Evolutionary conservation across 2,113 vertebrate genomes (phyloP), one percentile per base, ranked within the genome.

Genomic region (Peromyscus californicus): DNA sequence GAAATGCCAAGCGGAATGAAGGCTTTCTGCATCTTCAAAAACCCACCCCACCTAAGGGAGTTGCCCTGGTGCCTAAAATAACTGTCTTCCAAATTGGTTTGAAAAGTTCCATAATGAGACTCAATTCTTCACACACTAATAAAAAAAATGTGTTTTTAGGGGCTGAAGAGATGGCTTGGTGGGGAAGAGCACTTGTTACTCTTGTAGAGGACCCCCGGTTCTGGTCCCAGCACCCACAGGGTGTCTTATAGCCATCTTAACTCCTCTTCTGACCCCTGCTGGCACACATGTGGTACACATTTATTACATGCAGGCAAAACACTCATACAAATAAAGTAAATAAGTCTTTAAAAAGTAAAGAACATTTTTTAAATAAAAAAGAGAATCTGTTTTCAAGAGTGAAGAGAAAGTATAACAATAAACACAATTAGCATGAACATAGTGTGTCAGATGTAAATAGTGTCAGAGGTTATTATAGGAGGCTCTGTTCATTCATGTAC

Each of bases 21-120:
- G 85, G 19, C 57, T 86, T 82, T 93, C 82, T 72, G 86, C 31
- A 61, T 76, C 79, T 95, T 93, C 29, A 95, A 90, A 96, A 92
- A 57, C 45, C 24, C 24, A 89, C 72, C 33, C 51, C 86, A 83
- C 85, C 48, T 45, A 89, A 93, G 74, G 45, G 93, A 92, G 51
- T 59, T 87, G 65, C 42, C 48, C 24, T 36, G 51, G 48, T 92
- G 39, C 22, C 70, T 70, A 33, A 97, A 82, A 80, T 65, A 67
- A 45, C 22, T 26, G 0, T 65, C 39, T 29, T 85, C 61, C 39
- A 45, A 65, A 17, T 42, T 59, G 29, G 24, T 42, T 61, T 84
- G 59, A 83, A 24, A 83, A 61, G 4, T 26, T 83, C 12, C 36
- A 83, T 59, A 82, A 82, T n/a, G 12, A 63, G n/a, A 39, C 54